Percentiles rank a stretch among this genome's conserved stretches.
These are phyloP conservation scores for Sarcophaga carnaria DNA, from an alignment of 2,888 invertebrate species.

Conservation along the genomic window DNA sequence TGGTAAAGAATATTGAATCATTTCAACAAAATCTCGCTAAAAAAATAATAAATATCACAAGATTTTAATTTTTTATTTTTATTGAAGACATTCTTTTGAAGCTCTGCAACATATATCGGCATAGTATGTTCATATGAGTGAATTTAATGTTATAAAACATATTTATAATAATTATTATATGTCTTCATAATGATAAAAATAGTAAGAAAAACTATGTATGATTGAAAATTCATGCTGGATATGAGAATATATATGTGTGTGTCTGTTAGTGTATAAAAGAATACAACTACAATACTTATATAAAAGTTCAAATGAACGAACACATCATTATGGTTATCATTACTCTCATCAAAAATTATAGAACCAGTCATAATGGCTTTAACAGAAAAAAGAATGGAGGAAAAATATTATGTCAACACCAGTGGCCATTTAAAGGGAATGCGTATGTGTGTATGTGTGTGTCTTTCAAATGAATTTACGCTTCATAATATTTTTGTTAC, in stretches of 20 bases:
- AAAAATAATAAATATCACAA: no score
- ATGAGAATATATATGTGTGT: neutral
- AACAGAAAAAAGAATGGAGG: neutral
- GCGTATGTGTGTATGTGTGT: neutral
- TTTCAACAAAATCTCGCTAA: no score
- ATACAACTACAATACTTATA: neutral
- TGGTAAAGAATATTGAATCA: no score
- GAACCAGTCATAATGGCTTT: slow-evolving; percentile 7
- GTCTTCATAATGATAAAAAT: neutral
- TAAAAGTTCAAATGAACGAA: neutral
- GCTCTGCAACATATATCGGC: neutral
- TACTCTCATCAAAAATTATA: slow-evolving; percentile 41
- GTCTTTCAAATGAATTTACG: neutral
- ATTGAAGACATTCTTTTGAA: neutral
- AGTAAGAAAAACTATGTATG: no score
- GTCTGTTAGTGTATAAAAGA: neutral
- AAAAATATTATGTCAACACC: slow-evolving; percentile 13
- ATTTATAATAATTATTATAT: slow-evolving; percentile 1
- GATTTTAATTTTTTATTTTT: no score
- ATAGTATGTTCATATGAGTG: neutral
- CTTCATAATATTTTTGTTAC: slow-evolving; percentile 29
- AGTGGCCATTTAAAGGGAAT: slow-evolving; percentile 41
- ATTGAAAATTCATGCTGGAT: neutral
- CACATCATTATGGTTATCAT: slow-evolving; percentile 39
- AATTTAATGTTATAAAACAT: slow-evolving; percentile 14